Percentiles rank a stretch among this genome's conserved stretches.
phyloP scores from a whole-genome alignment of 2,797 vertebrate genomes.

The Sylvilagus floridanus region DNA sequence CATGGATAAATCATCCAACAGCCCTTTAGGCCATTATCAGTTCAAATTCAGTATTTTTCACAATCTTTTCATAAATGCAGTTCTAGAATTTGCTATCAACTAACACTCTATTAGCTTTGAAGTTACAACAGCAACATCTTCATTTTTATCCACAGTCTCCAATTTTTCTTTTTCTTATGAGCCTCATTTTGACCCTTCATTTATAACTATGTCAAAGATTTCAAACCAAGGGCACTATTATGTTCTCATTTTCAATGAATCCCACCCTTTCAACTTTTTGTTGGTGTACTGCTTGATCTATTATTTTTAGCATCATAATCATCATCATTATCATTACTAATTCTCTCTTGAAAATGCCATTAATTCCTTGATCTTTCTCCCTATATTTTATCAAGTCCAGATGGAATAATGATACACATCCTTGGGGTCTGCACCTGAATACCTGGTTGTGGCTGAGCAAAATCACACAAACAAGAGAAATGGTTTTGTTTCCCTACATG shows the following conservation, averaged over 20 bases:
- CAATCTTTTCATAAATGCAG: neutral
- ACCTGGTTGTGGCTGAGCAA: neutral
- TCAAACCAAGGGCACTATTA: neutral
- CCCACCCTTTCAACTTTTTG: neutral
- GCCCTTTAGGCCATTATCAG: neutral
- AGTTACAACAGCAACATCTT: neutral
- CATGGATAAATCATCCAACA: neutral
- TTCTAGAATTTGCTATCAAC: neutral
- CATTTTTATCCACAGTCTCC: neutral
- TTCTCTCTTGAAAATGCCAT: neutral
- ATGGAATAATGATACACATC: neutral
- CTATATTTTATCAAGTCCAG: neutral
- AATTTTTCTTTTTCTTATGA: neutral
- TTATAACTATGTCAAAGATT: neutral
- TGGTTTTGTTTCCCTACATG: neutral
- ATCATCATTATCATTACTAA: neutral
- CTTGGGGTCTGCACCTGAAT: neutral
- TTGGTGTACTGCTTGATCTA: neutral
- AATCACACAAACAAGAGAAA: neutral
- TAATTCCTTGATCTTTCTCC: neutral
- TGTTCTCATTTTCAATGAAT: neutral
- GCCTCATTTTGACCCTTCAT: neutral
- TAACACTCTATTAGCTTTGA: neutral
- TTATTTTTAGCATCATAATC: no score
- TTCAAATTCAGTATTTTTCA: neutral